A percentile compares a stretch with the other conserved stretches of the same genome.
phyloP scores from a whole-genome alignment of 2,113 vertebrate species.

The Chaetops frenatus region DNA sequence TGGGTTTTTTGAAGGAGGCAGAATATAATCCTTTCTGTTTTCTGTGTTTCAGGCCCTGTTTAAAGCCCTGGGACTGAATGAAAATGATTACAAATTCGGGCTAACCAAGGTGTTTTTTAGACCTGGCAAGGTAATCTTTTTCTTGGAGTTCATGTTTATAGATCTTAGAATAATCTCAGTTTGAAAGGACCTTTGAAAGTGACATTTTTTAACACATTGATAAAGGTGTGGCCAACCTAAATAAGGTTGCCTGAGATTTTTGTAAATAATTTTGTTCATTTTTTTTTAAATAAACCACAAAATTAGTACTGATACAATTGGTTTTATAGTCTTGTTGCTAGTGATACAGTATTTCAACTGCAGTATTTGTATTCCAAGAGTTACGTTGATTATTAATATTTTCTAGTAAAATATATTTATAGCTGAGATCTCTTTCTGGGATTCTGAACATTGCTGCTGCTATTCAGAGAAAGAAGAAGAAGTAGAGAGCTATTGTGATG shows the following conservation, averaged over 20 bases:
- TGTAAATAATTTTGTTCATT: not conserved
- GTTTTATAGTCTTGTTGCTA: not conserved
- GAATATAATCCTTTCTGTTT: not conserved
- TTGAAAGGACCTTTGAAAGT: not conserved
- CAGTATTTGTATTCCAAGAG: not conserved
- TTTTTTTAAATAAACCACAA: not conserved
- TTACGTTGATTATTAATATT: not conserved
- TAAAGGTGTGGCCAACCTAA: not conserved
- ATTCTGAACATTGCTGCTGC: not conserved
- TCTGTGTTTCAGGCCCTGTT: slow-evolving; percentile 86
- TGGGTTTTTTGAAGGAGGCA: not conserved
- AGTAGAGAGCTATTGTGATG: not conserved
- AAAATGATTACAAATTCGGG: slow-evolving; percentile 97
- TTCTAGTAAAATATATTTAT: not conserved
- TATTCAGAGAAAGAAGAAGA: not conserved
- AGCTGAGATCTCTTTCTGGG: not conserved
- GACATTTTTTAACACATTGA: not conserved
- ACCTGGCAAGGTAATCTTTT: slow-evolving; percentile 90
- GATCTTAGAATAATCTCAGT: not conserved
- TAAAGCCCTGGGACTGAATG: slow-evolving; percentile 95
- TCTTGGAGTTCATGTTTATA: not conserved
- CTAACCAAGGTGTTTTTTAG: slow-evolving; percentile 97
- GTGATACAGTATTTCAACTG: not conserved
- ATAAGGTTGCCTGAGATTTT: not conserved
- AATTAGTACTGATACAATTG: not conserved